Base-by-base conservation (phyloP, 2,888 invertebrate genomes). In the Ophraella communa region DNA sequence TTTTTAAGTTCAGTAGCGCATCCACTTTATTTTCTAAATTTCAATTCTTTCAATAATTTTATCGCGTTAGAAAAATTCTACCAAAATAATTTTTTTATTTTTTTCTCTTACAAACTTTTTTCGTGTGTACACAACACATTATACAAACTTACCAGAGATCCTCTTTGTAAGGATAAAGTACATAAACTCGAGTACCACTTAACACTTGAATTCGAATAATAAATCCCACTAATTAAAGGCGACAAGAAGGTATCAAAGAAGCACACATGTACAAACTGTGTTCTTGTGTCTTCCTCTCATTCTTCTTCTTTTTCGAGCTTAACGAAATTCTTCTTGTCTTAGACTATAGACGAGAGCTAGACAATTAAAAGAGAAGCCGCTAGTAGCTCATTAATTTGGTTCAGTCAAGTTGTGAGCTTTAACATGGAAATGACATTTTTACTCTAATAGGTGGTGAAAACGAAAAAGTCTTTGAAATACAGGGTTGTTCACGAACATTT, bases 381-480 rank as follows among this genome's bases (percentile, higher is more conserved):
- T 45, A 30, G 45, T 47, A 11, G 14, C 14, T 42, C 42, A 52
- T 60, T 60, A 60, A 60, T 60, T 52, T 44, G 17, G 23, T 27
- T n/a, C n/a, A 60, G 59, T 52, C 59, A 17, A 52, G 52, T 52
- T 39, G 20, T 23, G 23, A 52, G 24, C 27, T 52, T 49, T 52
- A 59, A 59, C 59, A 52, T 59, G 52, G 42, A 59, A 52, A 42
- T 44, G 59, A 52, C 52, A 52, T 59, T 59, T 42, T 42, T 59
- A 24, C 30, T 35, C 33, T 47, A 24, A 33, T 39, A 42, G 49
- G n/a, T 57, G 47, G 47, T 57, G 30, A 33, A 57, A 21, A 20
- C 1, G 7, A n/a, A 56, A 20, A 10, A 18, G 4, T 14, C 27
- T 44, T 45, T 56, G 58, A 10, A 11, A 11, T 35, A 27, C 27